Base-by-base conservation (phyloP, 2,797 vertebrate genomes). In the Sphenodon punctatus region DNA sequence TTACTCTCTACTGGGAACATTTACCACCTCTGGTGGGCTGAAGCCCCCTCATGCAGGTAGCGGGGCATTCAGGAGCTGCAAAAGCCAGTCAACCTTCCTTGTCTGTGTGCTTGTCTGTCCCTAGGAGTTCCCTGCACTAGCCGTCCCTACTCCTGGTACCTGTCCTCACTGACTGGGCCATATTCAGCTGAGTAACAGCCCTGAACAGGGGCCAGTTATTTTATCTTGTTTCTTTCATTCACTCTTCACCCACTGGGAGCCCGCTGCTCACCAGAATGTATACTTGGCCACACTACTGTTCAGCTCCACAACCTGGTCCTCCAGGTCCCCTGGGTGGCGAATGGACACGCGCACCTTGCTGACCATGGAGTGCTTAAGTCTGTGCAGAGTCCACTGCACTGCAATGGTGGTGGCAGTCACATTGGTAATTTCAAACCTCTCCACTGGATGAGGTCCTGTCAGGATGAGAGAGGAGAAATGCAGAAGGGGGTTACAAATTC, bases 361-460 rank as follows among this genome's bases (percentile, higher is more conserved):
- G 94, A 98, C 95, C 0, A 97, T 93, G 43, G 96, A 95, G 0
- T 98, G 98, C 53, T 94, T 96, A 64, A 95, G 94, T 6, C 88
- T 94, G 92, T 97, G 97, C 45, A 99, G 93, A 83, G 97, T 89
- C 98, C 98, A 99, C 4, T 92, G 95, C 87, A 99, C 94, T 49
- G 97, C 97, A 83, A 98, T 96, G 87, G 97, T 80, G 20, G 96
- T 97, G 75, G 98, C 97, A 0, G 98, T 97, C 82, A 97, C 96
- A 2, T 98, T 98, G 56, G 90, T 93, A 90, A 98, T 96, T 88
- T 97, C 96, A 73, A 99, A 96, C 90, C 97, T 95, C 93, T 98
- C 98, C 78, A 97, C 96, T 30, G 95, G 95, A 58, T 90, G 96
- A 27, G 98, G 98, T 82, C 98, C 98, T 99, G 91, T 77, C 60